phyloP scores from a whole-genome alignment of 2,888 invertebrate genomes.

The Crocallis elinguaria region DNA sequence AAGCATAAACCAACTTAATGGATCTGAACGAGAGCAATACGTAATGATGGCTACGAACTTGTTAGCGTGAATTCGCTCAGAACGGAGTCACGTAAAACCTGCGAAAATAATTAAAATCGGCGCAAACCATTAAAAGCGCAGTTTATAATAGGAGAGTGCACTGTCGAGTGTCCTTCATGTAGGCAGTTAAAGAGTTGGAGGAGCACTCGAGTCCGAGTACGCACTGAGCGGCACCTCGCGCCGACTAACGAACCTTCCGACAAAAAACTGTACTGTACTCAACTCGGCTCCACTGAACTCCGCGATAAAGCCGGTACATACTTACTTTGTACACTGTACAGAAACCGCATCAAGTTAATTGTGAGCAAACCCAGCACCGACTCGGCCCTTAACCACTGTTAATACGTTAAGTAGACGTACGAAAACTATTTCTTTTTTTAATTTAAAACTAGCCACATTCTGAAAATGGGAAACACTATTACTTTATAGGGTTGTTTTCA shows the following conservation, averaged over 20 bases:
- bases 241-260: slow-evolving; percentile 79
- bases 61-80: slow-evolving; percentile 32
- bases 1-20: slow-evolving; percentile 6
- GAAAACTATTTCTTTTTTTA: not conserved
- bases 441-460: not conserved
- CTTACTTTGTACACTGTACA: slow-evolving; percentile 54
- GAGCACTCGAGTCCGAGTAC: slow-evolving; percentile 78
- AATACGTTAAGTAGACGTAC: not conserved
- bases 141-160: slow-evolving; percentile 83
- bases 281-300: slow-evolving; percentile 48
- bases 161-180: slow-evolving; percentile 80
- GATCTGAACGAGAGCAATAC: slow-evolving; percentile 13
- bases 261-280: slow-evolving; percentile 66
- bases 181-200: slow-evolving; percentile 85
- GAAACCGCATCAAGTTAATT: slow-evolving; percentile 53
- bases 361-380: slow-evolving; percentile 41
- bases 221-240: slow-evolving; percentile 78
- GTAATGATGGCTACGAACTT: slow-evolving; percentile 26
- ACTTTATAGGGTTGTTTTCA: slow-evolving; percentile 2
- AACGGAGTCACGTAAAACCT: slow-evolving; percentile 62
- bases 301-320: slow-evolving; percentile 46
- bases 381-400: not conserved
- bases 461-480: not conserved
- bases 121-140: slow-evolving; percentile 82
- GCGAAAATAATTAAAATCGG: slow-evolving; percentile 80